Evolutionary conservation across 2,113 vertebrate species (phyloP).

Genomic region (Ceyx cyanopectus): DNA sequence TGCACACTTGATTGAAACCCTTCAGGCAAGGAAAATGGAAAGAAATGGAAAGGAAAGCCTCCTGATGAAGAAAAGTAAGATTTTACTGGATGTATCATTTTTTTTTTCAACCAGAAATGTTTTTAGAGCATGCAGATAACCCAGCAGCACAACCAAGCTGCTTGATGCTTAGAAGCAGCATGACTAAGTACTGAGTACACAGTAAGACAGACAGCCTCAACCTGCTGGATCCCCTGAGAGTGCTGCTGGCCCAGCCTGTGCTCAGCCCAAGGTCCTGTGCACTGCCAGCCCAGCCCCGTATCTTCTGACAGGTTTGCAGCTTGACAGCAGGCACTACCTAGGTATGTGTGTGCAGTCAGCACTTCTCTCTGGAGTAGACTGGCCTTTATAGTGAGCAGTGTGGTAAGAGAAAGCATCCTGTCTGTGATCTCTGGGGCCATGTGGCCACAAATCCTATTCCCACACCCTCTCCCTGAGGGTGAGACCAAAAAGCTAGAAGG

Average conservation of each 20-base stretch:
- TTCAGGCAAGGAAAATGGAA: neutral
- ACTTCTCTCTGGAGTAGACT: neutral
- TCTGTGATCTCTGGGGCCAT: neutral
- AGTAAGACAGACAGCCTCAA: neutral
- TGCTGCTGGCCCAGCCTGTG: neutral
- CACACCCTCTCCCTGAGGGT: neutral
- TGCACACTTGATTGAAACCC: neutral
- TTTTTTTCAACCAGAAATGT: neutral
- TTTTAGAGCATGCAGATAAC: neutral
- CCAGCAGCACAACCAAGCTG: neutral
- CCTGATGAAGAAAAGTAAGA: neutral
- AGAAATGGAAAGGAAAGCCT: neutral
- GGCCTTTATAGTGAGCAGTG: neutral
- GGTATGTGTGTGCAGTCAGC: neutral
- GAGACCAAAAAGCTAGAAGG: neutral
- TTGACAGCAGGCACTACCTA: neutral
- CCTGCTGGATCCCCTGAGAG: neutral
- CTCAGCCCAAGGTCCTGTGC: neutral
- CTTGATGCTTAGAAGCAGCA: neutral
- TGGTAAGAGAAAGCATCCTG: neutral
- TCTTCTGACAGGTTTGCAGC: neutral
- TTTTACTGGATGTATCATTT: neutral
- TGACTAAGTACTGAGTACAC: neutral
- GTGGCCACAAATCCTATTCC: neutral
- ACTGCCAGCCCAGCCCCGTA: neutral